A percentile compares a stretch with the other conserved stretches of the same genome.
Conservation (phyloP, 2,797 vertebrate species). For the Chloroceryle inda region DNA sequence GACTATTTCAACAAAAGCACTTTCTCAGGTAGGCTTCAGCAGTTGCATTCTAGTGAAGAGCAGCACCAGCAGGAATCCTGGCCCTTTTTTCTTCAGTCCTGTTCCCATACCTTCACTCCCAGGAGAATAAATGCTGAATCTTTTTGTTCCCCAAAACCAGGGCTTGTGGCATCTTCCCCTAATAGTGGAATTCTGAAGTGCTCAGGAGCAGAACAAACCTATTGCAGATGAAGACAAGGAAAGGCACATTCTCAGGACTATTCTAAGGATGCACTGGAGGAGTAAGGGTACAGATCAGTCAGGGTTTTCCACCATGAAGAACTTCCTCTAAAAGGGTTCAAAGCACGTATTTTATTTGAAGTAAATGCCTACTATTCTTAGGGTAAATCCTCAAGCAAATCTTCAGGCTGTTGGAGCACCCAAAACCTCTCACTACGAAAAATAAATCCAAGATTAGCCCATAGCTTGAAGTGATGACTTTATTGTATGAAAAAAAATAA, state of each 20-base stretch:
- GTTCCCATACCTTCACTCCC: neutral
- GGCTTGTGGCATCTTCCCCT: neutral
- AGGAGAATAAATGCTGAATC: neutral
- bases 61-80: neutral
- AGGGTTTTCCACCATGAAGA: neutral
- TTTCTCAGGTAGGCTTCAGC: neutral
- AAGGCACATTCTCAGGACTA: neutral
- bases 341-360: neutral
- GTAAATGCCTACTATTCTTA: neutral
- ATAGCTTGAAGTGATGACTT: neutral
- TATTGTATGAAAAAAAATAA: slow-evolving; percentile 50
- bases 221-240: neutral
- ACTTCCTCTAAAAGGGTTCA: neutral
- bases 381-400: neutral
- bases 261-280: neutral
- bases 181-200: neutral
- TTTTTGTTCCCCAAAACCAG: neutral
- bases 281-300: neutral
- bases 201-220: neutral
- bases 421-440: neutral
- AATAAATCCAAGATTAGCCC: slow-evolving; percentile 34
- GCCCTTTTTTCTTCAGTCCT: neutral
- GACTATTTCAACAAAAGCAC: neutral
- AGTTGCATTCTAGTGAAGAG: neutral
- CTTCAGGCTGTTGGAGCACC: neutral